Base-by-base conservation (phyloP, 2,797 vertebrate genomes). In the Anomalospiza imberbis region DNA sequence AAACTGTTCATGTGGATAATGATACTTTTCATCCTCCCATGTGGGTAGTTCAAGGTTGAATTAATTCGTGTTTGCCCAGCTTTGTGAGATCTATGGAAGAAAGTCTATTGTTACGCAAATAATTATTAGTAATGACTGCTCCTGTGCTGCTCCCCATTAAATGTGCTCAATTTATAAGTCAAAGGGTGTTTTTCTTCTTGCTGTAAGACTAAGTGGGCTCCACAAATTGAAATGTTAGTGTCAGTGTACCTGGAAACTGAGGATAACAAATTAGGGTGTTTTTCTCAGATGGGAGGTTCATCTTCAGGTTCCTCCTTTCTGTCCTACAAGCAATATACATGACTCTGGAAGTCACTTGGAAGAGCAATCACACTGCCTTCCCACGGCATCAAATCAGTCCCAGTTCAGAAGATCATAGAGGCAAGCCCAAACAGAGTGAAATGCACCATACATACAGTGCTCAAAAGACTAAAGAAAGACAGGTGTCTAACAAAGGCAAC, bases 11-110 rank as follows among this genome's bases (percentile, higher is more conserved):
- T 96, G 95, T 91, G 93, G 80, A 91, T 93, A 96, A 97, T 92
- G 94, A 96, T 86, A 93, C 73, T 95, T 95, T 91, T 89, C 67
- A 11, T 94, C 88, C 77, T 95, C 95, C 95, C 96, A 73, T 89
- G 96, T 84, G 94, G 89, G 91, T 89, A 95, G 66, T 93, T 94
- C 93, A 95, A 96, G 70, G 83, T 91, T 95, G 96, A 97, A 96
- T 96, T 96, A 96, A 97, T 96, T 96, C 89, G 38, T 93, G 94
- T 94, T 96, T 97, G 93, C 90, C 89, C 90, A 96, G 86, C 77
- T 92, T 92, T 91, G 85, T 1, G 1, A 96, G 85, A 88, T 92
- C 65, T 89, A 71, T 89, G 79, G 81, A 91, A 93, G 81, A 88
- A 93, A 88, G 47, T 40, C 44, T 71, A 88, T 93, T 95, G 79